A percentile compares a stretch with the other conserved stretches of the same genome.
Conservation (phyloP, 2,888 invertebrate genomes). For the Eupithecia vulgata region DNA sequence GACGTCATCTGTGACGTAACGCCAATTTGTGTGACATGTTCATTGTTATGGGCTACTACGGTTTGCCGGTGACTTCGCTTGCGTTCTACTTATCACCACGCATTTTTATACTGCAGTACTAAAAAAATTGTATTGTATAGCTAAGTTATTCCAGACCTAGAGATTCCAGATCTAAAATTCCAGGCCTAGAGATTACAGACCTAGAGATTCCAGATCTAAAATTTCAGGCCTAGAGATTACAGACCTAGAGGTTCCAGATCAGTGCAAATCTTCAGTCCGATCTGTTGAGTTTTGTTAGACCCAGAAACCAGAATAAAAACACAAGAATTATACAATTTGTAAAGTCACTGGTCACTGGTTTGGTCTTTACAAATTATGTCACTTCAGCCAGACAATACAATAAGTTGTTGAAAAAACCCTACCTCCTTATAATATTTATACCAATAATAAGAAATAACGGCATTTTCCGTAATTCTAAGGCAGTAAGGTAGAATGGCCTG, state of each 20-base stretch:
- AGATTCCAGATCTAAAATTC: no score
- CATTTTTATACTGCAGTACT: background rate
- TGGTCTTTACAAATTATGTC: background rate
- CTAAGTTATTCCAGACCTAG: no score
- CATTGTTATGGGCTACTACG: slow-evolving; percentile 57
- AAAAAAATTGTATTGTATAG: no score
- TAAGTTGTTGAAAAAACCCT: background rate
- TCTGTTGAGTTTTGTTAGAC: no score
- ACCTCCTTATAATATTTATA: slow-evolving; percentile 3
- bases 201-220: no score
- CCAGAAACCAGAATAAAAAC: no score
- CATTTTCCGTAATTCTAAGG: slow-evolving; percentile 14
- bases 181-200: no score
- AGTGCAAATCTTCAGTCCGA: no score
- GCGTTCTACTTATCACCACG: background rate
- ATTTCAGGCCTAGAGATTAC: no score
- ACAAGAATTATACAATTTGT: no score
- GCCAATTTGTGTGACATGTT: slow-evolving; percentile 72
- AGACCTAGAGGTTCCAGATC: no score
- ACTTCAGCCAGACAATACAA: background rate
- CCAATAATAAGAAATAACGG: slow-evolving; percentile 15
- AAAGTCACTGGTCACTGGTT: no score
- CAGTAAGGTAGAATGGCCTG: slow-evolving; percentile 24
- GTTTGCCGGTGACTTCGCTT: background rate
- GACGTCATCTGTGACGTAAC: slow-evolving; percentile 49